Evolutionary conservation across 2,888 invertebrate genomes (phyloP), one percentile per base, ranked within the genome.

Genomic region (Apodemia mormo): DNA sequence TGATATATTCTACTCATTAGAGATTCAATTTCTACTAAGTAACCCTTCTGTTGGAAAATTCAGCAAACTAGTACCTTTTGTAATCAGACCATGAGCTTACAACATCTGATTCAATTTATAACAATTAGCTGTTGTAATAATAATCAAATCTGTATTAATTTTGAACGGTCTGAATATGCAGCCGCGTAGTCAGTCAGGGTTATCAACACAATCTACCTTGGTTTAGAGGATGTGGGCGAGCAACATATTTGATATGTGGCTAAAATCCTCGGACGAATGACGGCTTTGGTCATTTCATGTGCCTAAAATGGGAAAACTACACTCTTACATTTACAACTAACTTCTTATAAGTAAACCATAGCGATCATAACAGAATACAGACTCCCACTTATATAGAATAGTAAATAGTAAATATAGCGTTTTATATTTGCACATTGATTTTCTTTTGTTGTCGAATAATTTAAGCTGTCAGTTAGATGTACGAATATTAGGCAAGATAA

Each of bases 201-300:
- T 84, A 80, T 80, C 80, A 70, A 79, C 78, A 72, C 74, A 82
- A 81, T 75, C 71, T 70, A 79, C 88, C 72, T 85, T 88, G 88
- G 90, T 74, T 52, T 56, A 74, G 68, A 74, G 72, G 69, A 75
- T 67, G 92, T 92, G 88, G 92, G 92, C 85, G 92, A 88, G 84
- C 87, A 78, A 83, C 88, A 89, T 90, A 71, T 70, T 66, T 70
- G 65, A 70, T 61, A 68, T 68, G 70, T 58, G 66, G 66, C 58
- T 67, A 69, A 70, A 70, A 64, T 65, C 71, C 68, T 67, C 74
- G 67, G 70, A 72, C 70, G 69, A 69, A 81, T 77, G 81, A 83
- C 79, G 78, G 79, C 82, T 84, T 84, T 81, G 84, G 84, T 79
- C 83, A 85, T 87, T 87, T 83, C 77, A 79, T 79, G 76, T 76